Evolutionary conservation across 2,888 invertebrate genomes (phyloP), one percentile per base, ranked within the genome.

Genomic region (Melieria omissa): DNA sequence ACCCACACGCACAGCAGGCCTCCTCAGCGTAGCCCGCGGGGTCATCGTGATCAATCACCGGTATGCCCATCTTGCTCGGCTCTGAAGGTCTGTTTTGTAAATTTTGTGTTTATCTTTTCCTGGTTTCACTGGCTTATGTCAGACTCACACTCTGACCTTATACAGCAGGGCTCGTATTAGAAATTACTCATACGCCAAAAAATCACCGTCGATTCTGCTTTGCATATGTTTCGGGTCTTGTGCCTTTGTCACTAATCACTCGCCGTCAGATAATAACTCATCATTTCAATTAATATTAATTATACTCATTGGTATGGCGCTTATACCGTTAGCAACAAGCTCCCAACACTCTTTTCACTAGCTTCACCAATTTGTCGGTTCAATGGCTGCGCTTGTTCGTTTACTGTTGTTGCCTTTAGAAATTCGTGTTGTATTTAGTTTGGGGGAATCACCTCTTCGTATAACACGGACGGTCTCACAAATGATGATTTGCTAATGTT

Each of bases 11-110:
- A 16, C 68, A 62, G 29, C 61, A 8, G 29, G 3, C 7, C 1
- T 6, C 16, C 8, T 44, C 52, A 14, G 42, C 44, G 16, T 67
- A 67, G 4, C 60, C 60, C 12, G 69, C 69, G 10, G 63, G 55
- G 47, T 63, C 42, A 29, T 63, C 69, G 45, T 52, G 46, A 55
- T 69, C 63, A 4, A 62, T 63, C 47, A 69, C 57, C 16, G 46
- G 55, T 46, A 69, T 41, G n/a, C 69, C 69, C 69, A 69, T 69
- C 63, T 69, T 57, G 16, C 47, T n/a, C 16, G 29, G 42, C 9
- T 42, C 46, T 54, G 6, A 8, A 41, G 45, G 14, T 47, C 9
- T 57, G 47, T 1, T 66, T 7, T 44, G 5, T 7, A 14, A 16
- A 10, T 57, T 41, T 12, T 16, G 8, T 52, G 9, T 47, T 68